A percentile compares a stretch with the other conserved stretches of the same genome.
These are phyloP conservation scores for Struthidea cinerea DNA, from an alignment of 2,113 vertebrate species.

Conservation along the genomic window DNA sequence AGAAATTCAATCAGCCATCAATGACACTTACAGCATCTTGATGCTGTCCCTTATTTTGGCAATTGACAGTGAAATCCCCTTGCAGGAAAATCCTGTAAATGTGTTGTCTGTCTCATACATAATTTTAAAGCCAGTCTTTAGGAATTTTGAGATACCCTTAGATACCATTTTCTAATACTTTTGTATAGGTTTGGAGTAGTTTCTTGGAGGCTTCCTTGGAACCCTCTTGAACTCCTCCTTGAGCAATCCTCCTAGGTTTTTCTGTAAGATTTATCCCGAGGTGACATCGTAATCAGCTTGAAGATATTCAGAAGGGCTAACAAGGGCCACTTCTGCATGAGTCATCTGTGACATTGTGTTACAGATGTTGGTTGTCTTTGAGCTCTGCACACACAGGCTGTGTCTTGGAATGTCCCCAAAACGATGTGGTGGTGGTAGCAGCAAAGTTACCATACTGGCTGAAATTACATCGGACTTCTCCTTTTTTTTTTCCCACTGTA, in stretches of 20 bases:
- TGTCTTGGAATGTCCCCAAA: not conserved
- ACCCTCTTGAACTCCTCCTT: not conserved
- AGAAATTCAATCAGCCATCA: not conserved
- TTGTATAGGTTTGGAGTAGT: not conserved
- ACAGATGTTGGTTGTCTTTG: not conserved
- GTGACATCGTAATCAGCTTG: not conserved
- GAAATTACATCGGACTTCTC: not conserved
- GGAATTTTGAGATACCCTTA: not conserved
- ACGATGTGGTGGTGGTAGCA: fast-evolving
- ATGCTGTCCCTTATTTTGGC: not conserved
- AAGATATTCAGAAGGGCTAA: not conserved
- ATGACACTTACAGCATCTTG: not conserved
- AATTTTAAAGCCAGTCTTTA: not conserved
- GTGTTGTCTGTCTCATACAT: not conserved
- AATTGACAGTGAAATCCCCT: not conserved
- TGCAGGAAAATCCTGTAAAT: not conserved
- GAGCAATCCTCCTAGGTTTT: not conserved
- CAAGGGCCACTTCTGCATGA: not conserved
- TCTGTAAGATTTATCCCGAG: not conserved
- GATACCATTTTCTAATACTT: not conserved
- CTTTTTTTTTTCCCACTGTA: conserved; percentile 46
- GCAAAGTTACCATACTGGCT: not conserved
- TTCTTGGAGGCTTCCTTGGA: not conserved
- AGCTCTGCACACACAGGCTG: not conserved
- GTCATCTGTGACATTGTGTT: not conserved